Percentiles rank a stretch among this genome's conserved stretches.
phyloP scores from a whole-genome alignment of 2,113 vertebrate species.

The Semicossyphus pulcher region DNA sequence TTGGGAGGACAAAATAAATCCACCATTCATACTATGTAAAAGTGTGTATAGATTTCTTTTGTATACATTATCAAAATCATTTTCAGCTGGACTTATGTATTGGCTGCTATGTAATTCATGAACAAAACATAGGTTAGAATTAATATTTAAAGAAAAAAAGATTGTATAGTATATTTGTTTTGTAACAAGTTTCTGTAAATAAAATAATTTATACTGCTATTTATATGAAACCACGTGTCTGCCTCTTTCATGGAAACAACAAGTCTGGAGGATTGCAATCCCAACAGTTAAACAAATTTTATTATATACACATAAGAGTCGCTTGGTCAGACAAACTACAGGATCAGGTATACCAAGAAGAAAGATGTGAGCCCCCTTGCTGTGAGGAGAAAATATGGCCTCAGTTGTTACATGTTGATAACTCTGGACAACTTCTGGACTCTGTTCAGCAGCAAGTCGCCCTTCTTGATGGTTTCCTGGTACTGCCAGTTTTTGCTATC shows the following conservation, averaged over 20 bases:
- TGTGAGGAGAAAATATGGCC: slow-evolving; percentile 35
- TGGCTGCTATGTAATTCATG: slow-evolving; percentile 99
- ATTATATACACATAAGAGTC: slow-evolving; percentile 85
- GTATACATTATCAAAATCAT: slow-evolving; percentile 94
- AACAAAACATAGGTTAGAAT: slow-evolving; percentile 99
- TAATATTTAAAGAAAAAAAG: slow-evolving; percentile 99
- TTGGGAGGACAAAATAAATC: slow-evolving; percentile 88
- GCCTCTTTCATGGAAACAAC: slow-evolving; percentile 46
- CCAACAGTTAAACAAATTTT: slow-evolving; percentile 77
- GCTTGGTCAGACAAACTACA: slow-evolving; percentile 65
- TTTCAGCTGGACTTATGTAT: slow-evolving; percentile 98
- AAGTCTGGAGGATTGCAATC: neutral
- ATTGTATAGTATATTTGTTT: slow-evolving; percentile 99
- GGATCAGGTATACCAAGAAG: slow-evolving; percentile 57
- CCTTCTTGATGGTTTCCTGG: slow-evolving; percentile 99
- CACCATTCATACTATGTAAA: slow-evolving; percentile 92
- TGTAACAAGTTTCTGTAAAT: slow-evolving; percentile 99
- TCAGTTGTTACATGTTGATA: slow-evolving; percentile 92
- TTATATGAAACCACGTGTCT: slow-evolving; percentile 92
- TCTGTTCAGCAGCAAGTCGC: slow-evolving; percentile 96
- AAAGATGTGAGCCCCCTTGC: slow-evolving; percentile 36
- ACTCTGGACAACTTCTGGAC: slow-evolving; percentile 98
- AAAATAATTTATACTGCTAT: slow-evolving; percentile 99
- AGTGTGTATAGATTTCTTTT: slow-evolving; percentile 94
- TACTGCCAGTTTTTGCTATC: slow-evolving; percentile 99